These are phyloP conservation scores for Pterophyllum scalare DNA, from an alignment of 2,113 vertebrate species.

Conservation along the genomic window DNA sequence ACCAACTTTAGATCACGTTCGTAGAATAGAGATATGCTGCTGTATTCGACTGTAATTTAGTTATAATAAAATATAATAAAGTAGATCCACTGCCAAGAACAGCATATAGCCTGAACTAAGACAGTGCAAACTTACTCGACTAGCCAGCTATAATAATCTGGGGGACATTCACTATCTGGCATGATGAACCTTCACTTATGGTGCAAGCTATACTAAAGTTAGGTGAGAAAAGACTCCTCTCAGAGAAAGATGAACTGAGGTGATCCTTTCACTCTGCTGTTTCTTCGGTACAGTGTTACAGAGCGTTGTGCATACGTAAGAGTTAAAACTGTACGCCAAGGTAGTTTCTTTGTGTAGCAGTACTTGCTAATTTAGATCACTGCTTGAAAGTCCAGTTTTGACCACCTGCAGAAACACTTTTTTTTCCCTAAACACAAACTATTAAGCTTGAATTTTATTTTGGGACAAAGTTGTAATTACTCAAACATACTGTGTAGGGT, in stretches of 20 bases:
- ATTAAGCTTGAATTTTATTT: neutral
- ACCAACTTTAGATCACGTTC: neutral
- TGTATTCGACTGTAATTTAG: neutral
- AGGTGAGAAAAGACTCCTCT: too few species aligned
- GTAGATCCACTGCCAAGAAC: neutral
- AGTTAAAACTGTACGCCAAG: neutral
- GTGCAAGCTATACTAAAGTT: neutral
- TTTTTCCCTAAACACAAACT: too few species aligned
- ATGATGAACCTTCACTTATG: neutral
- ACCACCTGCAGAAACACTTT: neutral
- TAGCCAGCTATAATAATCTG: neutral
- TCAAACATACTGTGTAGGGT: fast-evolving
- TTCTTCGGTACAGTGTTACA: neutral
- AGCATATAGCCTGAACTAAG: neutral
- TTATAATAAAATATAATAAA: neutral
- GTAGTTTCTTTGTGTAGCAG: neutral
- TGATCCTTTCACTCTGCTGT: neutral
- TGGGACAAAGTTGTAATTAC: neutral
- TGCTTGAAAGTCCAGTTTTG: neutral
- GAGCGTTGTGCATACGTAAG: neutral
- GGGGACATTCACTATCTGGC: neutral
- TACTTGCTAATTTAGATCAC: neutral
- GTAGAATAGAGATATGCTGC: neutral
- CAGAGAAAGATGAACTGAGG: neutral
- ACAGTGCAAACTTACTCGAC: neutral